Conservation (phyloP, 2,797 vertebrate species). For the Harpagifer antarcticus region DNA sequence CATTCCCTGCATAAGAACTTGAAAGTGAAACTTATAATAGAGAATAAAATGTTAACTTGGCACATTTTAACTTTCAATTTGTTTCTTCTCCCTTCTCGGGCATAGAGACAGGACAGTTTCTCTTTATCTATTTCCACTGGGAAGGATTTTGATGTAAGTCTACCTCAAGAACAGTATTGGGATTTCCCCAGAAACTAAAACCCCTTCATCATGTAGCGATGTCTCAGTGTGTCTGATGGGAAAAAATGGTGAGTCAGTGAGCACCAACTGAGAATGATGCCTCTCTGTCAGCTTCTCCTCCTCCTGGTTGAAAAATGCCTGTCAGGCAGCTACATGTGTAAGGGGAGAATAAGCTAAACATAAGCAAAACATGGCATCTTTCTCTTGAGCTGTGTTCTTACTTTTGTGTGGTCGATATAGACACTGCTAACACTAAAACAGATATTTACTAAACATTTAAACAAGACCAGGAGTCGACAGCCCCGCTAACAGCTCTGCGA, state of each 20-base stretch:
- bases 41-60: constrained; percentile 37
- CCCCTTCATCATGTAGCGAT: constrained; percentile 54
- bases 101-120: constrained; percentile 19
- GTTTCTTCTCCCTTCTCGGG: constrained; percentile 24
- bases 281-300: constrained; percentile 41
- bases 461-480: neutral
- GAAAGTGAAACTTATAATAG: constrained; percentile 29
- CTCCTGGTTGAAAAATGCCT: constrained; percentile 32
- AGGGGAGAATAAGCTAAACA: neutral
- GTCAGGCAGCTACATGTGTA: constrained; percentile 34
- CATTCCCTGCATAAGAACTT: constrained; percentile 29
- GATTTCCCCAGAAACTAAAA: constrained; percentile 60
- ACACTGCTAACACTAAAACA: constrained; percentile 10
- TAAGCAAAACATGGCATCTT: constrained; percentile 28
- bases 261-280: constrained; percentile 54
- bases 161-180: constrained; percentile 38
- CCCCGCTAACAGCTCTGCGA: neutral
- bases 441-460: constrained; percentile 8
- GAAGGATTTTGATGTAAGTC: constrained; percentile 55
- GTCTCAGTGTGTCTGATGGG: constrained; percentile 58
- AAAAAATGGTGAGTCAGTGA: constrained; percentile 69
- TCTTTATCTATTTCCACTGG: constrained; percentile 38
- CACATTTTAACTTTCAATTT: constrained; percentile 35
- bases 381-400: constrained; percentile 14
- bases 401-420: neutral